phyloP scores from a whole-genome alignment of 1,140 invertebrate genomes.

The Psilanteris sp. region DNA sequence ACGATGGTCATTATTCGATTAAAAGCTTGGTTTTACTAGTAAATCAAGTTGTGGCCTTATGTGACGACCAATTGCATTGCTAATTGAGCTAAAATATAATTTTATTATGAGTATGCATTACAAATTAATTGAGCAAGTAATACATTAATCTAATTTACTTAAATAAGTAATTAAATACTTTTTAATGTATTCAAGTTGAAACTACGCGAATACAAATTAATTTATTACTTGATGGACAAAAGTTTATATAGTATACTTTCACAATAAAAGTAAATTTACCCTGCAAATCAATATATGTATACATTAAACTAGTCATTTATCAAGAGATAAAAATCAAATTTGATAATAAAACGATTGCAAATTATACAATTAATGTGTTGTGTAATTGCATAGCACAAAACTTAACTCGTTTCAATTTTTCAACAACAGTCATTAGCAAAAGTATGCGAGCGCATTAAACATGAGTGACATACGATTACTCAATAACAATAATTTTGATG shows the following conservation, averaged over 20 bases:
- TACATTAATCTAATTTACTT: conserved; percentile 27
- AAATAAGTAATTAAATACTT: conserved; percentile 15
- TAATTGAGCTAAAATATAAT: conserved; percentile 45
- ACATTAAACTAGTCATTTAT: not conserved
- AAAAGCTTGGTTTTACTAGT: conserved; percentile 19
- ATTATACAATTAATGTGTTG: too few species aligned
- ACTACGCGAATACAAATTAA: conserved; percentile 8
- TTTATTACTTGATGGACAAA: conserved; percentile 3
- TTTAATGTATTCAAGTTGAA: not conserved
- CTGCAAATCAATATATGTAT: not conserved
- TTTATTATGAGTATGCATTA: conserved; percentile 23
- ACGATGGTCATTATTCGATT: conserved; percentile 18
- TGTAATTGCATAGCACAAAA: not conserved
- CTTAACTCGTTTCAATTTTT: too few species aligned
- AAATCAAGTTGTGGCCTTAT: conserved; percentile 35
- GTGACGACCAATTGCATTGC: conserved; percentile 11
- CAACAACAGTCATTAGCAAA: too few species aligned
- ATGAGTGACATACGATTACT: too few species aligned
- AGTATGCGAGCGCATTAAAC: too few species aligned
- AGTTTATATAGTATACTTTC: conserved; percentile 7
- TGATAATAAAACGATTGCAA: not conserved
- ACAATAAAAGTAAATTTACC: not conserved
- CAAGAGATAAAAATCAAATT: conserved; percentile 4
- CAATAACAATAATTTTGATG: too few species aligned
- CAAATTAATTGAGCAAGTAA: conserved; percentile 35